Evolutionary conservation across 2,113 vertebrate genomes (phyloP).

Genomic region (Noturus placidus): DNA sequence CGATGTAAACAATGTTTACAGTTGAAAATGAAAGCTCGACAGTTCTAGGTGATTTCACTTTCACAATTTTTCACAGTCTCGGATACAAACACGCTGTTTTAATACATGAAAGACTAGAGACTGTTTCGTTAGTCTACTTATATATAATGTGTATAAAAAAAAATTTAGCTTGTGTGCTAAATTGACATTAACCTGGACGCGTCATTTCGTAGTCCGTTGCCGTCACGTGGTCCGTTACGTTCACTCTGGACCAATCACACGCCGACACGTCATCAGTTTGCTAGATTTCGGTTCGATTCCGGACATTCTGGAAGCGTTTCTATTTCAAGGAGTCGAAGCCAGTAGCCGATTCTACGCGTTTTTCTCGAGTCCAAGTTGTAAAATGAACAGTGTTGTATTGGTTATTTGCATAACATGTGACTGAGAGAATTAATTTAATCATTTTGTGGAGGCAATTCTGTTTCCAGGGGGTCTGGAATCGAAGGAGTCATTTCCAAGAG

Average conservation of each 20-base stretch:
- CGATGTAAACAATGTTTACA: background rate
- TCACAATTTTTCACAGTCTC: background rate
- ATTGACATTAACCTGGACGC: background rate
- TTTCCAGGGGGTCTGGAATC: background rate
- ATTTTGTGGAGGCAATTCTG: too few species aligned
- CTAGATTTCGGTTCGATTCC: background rate
- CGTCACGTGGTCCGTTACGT: background rate
- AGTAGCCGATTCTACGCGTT: background rate
- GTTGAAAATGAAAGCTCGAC: background rate
- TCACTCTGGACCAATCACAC: background rate
- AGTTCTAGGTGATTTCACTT: background rate
- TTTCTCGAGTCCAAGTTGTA: too few species aligned
- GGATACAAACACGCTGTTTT: background rate
- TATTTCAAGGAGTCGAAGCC: background rate
- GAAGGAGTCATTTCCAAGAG: background rate
- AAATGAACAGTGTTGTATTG: too few species aligned
- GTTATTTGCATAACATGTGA: too few species aligned
- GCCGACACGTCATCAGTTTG: background rate
- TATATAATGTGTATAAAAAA: too few species aligned
- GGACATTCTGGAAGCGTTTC: background rate
- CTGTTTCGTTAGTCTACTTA: background rate
- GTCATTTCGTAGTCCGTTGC: too few species aligned
- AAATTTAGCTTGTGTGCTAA: background rate
- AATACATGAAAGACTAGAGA: background rate
- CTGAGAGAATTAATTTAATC: too few species aligned